Conservation (phyloP, 53 echinoderm and acorn worm species). For the Pentamera pediparva region DNA sequence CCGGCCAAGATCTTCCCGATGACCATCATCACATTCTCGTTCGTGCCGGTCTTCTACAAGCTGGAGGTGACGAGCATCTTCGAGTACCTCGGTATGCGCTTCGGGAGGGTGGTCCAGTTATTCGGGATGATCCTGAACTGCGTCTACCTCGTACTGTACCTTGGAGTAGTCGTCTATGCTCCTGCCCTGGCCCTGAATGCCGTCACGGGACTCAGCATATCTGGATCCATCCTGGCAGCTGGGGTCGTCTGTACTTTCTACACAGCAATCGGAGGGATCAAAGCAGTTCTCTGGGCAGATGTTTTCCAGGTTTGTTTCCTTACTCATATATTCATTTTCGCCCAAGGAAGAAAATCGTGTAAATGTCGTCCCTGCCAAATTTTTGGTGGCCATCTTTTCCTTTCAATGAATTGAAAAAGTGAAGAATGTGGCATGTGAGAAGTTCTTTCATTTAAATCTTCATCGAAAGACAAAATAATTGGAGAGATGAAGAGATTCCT, state of each 20-base stretch:
- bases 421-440: too few relatives aligned
- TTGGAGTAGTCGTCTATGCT: neutral
- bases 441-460: too few relatives aligned
- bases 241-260: neutral
- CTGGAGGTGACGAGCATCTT: slow-evolving; percentile 19
- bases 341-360: too few relatives aligned
- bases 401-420: too few relatives aligned
- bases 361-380: too few relatives aligned
- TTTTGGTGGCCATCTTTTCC: too few relatives aligned
- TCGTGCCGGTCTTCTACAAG: slow-evolving; percentile 27
- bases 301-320: slow-evolving; percentile 18
- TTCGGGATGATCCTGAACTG: neutral
- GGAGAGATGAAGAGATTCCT: too few relatives aligned
- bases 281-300: slow-evolving; percentile 8
- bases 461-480: too few relatives aligned
- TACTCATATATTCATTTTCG: too few relatives aligned
- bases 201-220: neutral
- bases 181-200: slow-evolving; percentile 6
- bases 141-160: neutral
- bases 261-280: slow-evolving; percentile 3
- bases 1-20: neutral
- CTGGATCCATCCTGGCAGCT: neutral
- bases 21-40: slow-evolving; percentile 9
- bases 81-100: slow-evolving; percentile 21
- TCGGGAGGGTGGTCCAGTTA: neutral